Evolutionary conservation across 2,113 vertebrate species (phyloP), one percentile per base, ranked within the genome.

Genomic region (Neoarius graeffei): DNA sequence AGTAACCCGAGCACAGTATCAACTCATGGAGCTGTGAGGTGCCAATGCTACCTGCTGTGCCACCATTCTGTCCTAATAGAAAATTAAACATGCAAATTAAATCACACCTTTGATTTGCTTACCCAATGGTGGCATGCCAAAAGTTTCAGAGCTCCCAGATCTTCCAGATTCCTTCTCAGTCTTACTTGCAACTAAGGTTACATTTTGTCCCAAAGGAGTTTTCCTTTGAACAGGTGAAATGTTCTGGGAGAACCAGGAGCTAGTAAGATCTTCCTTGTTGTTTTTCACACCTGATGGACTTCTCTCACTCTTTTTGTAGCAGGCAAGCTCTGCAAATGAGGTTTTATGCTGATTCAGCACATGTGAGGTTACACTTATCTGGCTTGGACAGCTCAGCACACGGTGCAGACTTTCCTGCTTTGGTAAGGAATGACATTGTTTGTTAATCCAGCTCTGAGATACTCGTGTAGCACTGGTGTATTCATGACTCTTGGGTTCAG

Each of bases 251-350:
- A 81, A 71, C 76, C 86, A 91, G 71, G 96, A 92, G 82, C 86
- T 19, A 84, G 48, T 83, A 76, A 90, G 97, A 85, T 95, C 95
- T 86, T 96, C 95, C 0, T 93, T 93, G 83, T 94, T 95, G 86
- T 91, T 86, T 50, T 93, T 94, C 27, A 94, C 89, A 93, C 0
- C 95, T 94, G 35, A 92, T 66, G 92, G 92, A 84, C 94, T 86
- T 62, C 88, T 25, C 0, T 93, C 94, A 91, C 93, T 95, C 81
- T 94, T 97, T 85, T 95, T 91, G 84, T 94, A 94, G 77, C 94
- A 94, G 81, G 95, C 93, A 69, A 96, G 94, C 59, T 96, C 95
- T 56, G 95, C 94, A 62, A 97, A 98, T 42, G 97, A 96, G 5
- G 96, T 95, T 67, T 97, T 96, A 85, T 95, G 92, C 89, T 93